phyloP scores from a whole-genome alignment of 2,888 invertebrate genomes.

The Athalia cordata region DNA sequence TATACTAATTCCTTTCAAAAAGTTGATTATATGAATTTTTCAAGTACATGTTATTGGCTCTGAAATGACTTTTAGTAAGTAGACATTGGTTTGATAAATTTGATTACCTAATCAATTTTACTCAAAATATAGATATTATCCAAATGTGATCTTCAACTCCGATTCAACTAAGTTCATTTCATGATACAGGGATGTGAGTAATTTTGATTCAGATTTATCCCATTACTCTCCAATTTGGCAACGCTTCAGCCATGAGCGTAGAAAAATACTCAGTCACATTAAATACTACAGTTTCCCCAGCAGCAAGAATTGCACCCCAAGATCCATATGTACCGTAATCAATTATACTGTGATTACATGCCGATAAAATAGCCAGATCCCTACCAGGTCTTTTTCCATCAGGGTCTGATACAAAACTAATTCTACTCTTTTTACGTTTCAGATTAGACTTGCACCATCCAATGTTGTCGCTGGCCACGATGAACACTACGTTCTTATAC shows the following conservation, averaged over 20 bases:
- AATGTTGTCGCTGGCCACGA: slow-evolving; percentile 72
- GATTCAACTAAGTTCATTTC: background rate
- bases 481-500: slow-evolving; percentile 69
- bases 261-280: slow-evolving; percentile 70
- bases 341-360: slow-evolving; percentile 73
- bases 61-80: no score
- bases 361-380: slow-evolving; percentile 71
- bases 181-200: slow-evolving; percentile 37
- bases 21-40: background rate
- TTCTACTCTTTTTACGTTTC: slow-evolving; percentile 60
- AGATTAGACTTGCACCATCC: slow-evolving; percentile 72
- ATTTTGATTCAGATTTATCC: slow-evolving; percentile 54
- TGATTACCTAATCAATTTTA: no score
- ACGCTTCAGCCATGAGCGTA: slow-evolving; percentile 68
- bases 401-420: slow-evolving; percentile 66
- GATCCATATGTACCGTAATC: slow-evolving; percentile 73
- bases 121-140: slow-evolving; percentile 22
- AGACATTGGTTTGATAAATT: no score
- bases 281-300: slow-evolving; percentile 72
- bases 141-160: slow-evolving; percentile 21
- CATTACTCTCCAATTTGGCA: slow-evolving; percentile 70
- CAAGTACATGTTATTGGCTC: no score
- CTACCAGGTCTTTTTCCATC: slow-evolving; percentile 68
- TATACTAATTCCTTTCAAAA: background rate
- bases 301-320: slow-evolving; percentile 71